A percentile compares a stretch with the other conserved stretches of the same genome.
Evolutionary conservation across 2,113 vertebrate genomes (phyloP).

Genomic region (Baryphthengus martii): DNA sequence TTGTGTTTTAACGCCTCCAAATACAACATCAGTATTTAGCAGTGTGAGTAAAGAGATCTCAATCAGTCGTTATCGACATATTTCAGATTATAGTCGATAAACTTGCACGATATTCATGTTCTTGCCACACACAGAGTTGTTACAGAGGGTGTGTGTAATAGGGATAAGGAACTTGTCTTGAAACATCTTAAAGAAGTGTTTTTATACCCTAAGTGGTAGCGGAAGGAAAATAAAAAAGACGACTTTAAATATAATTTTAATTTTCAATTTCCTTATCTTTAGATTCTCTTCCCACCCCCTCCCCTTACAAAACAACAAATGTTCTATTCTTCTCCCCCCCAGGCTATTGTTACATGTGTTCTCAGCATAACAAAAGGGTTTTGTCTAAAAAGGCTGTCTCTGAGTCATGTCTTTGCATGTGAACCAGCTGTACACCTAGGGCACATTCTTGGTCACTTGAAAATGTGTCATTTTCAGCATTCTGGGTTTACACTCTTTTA

Average conservation of each 20-base stretch:
- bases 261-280: constrained; percentile 40
- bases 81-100: neutral
- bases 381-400: constrained; percentile 25
- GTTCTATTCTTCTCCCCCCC: neutral
- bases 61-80: neutral
- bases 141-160: neutral
- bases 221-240: neutral
- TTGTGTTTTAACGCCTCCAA: neutral
- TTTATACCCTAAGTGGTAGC: neutral
- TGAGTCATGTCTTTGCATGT: constrained; percentile 36
- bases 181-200: neutral
- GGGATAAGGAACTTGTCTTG: neutral
- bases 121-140: neutral
- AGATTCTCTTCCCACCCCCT: neutral
- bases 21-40: neutral
- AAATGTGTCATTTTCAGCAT: neutral
- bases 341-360: constrained; percentile 45
- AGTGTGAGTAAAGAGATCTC: neutral
- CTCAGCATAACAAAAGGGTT: constrained; percentile 31
- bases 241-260: neutral
- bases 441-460: neutral
- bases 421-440: constrained; percentile 50
- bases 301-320: neutral
- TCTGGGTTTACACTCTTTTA: neutral
- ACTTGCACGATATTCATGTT: neutral